phyloP scores from a whole-genome alignment of 1,140 invertebrate species.

The Scaptomyza montana region DNA sequence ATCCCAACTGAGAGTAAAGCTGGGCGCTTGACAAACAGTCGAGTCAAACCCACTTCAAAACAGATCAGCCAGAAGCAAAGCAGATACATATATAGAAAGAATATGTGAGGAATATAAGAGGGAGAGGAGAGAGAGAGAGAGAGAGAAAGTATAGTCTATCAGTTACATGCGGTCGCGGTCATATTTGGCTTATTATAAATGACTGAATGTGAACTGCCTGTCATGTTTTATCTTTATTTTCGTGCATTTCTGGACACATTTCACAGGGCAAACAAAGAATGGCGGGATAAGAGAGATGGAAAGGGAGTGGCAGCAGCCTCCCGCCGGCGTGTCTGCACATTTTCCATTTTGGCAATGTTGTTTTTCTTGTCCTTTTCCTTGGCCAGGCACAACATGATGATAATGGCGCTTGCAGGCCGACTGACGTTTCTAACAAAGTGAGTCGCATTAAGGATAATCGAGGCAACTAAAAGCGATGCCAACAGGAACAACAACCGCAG shows the following conservation, averaged over 20 bases:
- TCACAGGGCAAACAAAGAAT: background rate
- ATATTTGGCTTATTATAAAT: constrained; percentile 78
- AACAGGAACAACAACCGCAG: constrained; percentile 34
- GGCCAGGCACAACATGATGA: constrained; percentile 60
- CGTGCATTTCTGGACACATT: constrained; percentile 67
- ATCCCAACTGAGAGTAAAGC: background rate
- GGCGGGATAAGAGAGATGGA: background rate
- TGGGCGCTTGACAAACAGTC: constrained; percentile 7
- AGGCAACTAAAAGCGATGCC: constrained; percentile 76
- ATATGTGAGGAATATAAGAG: background rate
- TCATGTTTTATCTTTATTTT: constrained; percentile 81
- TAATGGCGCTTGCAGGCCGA: constrained; percentile 80
- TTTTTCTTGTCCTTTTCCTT: constrained; percentile 13
- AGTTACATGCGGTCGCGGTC: constrained; percentile 65
- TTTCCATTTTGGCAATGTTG: constrained; percentile 57
- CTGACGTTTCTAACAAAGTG: constrained; percentile 81
- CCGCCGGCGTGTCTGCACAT: constrained; percentile 72
- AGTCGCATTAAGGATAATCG: constrained; percentile 82
- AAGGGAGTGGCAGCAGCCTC: constrained; percentile 5
- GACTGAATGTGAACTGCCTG: constrained; percentile 78
- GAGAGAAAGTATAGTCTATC: constrained; percentile 10
- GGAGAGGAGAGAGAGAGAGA: background rate
- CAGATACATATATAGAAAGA: background rate
- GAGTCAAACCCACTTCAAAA: background rate
- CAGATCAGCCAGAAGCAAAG: constrained; percentile 4